These are phyloP conservation scores for Ephialtes manifestator DNA, from an alignment of 2,888 invertebrate species.

Conservation along the genomic window DNA sequence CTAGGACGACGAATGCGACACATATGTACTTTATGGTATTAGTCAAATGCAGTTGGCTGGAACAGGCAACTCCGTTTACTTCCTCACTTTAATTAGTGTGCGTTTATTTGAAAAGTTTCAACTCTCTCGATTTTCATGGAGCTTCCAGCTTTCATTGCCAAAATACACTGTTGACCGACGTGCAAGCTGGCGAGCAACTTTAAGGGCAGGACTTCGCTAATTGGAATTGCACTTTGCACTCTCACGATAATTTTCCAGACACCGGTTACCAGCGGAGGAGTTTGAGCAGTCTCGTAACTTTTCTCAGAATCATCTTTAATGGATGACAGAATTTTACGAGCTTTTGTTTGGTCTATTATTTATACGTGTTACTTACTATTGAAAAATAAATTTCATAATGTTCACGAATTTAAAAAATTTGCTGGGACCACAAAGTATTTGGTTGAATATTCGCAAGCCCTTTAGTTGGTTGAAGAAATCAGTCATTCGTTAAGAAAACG, in stretches of 20 bases:
- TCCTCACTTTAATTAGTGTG: slow-evolving; percentile 1
- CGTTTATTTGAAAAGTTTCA: slow-evolving; percentile 14
- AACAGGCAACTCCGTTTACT: neutral
- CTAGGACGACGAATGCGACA: neutral
- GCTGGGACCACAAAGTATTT: too few species aligned
- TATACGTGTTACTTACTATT: neutral
- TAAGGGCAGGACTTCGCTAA: neutral
- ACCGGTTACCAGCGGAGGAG: neutral
- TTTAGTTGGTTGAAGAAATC: too few species aligned
- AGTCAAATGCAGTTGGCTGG: neutral
- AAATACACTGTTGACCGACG: neutral
- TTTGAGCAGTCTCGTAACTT: neutral
- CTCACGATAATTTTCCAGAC: neutral
- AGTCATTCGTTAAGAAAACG: too few species aligned
- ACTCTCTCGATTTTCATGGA: neutral
- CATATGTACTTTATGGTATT: neutral
- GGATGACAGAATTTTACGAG: neutral
- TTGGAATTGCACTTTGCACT: neutral
- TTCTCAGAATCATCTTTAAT: neutral
- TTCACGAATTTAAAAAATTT: too few species aligned
- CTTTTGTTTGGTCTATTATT: neutral
- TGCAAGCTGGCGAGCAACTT: slow-evolving; percentile 4
- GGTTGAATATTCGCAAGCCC: too few species aligned
- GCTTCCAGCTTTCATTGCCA: neutral
- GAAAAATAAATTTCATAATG: too few species aligned